Conservation (phyloP, 1,140 invertebrate genomes). For the Drosophila santomea region DNA sequence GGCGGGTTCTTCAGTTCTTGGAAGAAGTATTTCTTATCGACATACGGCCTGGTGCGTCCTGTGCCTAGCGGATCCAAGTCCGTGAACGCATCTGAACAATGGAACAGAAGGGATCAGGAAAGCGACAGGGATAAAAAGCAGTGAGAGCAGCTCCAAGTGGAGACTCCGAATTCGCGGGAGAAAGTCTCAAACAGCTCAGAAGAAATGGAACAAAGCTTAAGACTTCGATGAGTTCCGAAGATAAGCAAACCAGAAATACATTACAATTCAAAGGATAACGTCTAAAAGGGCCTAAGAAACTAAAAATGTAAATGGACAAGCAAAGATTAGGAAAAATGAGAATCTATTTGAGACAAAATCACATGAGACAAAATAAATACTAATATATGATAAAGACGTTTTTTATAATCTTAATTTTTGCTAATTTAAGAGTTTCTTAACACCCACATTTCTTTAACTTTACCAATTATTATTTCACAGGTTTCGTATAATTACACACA, state of each 20-base stretch:
- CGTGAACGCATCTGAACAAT: constrained; percentile 92
- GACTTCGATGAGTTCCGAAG: constrained; percentile 1
- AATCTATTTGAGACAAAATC: no score
- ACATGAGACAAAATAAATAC: not conserved
- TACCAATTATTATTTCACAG: not conserved
- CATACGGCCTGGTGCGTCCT: constrained; percentile 94
- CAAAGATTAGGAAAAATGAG: no score
- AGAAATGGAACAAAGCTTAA: not conserved
- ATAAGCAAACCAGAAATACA: not conserved
- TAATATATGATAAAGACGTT: not conserved
- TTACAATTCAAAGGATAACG: not conserved
- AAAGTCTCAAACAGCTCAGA: constrained; percentile 17
- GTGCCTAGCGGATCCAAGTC: constrained; percentile 96
- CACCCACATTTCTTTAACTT: no score
- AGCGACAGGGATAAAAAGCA: constrained; percentile 2
- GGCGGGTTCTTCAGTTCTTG: constrained; percentile 96
- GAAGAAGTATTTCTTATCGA: constrained; percentile 98
- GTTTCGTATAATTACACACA: not conserved
- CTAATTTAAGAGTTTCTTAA: no score
- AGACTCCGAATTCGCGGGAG: not conserved
- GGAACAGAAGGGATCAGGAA: constrained; percentile 22
- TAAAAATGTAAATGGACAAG: not conserved
- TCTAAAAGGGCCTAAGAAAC: no score
- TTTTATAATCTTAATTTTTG: not conserved
- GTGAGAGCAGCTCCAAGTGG: not conserved